These are phyloP conservation scores for Tapirus indicus DNA, from an alignment of 2,797 vertebrate species.

Conservation along the genomic window DNA sequence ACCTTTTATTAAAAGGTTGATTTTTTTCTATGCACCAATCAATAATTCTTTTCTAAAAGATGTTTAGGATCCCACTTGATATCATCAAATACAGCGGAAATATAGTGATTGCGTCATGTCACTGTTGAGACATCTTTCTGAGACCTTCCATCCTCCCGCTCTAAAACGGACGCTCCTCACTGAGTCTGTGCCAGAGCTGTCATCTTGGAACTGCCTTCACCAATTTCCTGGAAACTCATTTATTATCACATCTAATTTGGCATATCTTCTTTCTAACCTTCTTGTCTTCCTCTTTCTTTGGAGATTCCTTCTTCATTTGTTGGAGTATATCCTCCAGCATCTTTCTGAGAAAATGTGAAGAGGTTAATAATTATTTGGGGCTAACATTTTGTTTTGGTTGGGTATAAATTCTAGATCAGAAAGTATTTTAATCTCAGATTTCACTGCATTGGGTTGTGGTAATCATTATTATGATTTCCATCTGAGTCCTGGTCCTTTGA, in stretches of 20 bases:
- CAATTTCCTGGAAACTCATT: not conserved
- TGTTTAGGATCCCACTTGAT: not conserved
- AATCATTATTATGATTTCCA: no score
- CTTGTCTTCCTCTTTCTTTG: not conserved
- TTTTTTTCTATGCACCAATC: not conserved
- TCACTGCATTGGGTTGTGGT: no score
- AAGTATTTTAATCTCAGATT: not conserved
- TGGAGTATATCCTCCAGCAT: no score
- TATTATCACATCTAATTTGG: not conserved
- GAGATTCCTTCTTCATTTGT: not conserved
- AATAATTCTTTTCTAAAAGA: not conserved
- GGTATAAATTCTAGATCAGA: not conserved
- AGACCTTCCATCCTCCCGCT: no score
- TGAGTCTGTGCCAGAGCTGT: not conserved
- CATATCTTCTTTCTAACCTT: not conserved
- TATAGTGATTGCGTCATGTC: not conserved
- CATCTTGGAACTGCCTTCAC: not conserved
- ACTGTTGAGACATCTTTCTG: not conserved
- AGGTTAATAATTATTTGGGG: not conserved
- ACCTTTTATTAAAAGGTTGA: not conserved
- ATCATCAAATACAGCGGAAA: no score
- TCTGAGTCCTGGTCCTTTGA: not conserved
- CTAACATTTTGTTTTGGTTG: not conserved
- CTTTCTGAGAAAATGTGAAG: not conserved
- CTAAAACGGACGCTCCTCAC: accelerated